These are phyloP conservation scores for Emydura subglobosa DNA, from an alignment of 2,113 vertebrate genomes.

Conservation along the genomic window DNA sequence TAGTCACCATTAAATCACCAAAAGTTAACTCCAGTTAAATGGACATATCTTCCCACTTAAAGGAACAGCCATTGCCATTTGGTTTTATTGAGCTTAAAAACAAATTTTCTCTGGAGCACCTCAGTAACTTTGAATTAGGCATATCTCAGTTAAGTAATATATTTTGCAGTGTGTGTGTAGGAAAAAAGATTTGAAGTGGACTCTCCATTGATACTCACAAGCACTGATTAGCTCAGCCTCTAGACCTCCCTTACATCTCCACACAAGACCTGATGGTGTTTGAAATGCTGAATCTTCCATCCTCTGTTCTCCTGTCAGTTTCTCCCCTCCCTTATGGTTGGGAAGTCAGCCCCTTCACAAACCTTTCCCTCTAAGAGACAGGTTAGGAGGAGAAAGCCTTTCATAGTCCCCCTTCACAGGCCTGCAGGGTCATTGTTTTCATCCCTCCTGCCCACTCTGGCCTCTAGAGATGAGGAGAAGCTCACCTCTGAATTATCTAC, in stretches of 20 bases:
- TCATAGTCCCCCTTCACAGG: not conserved
- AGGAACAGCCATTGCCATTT: not conserved
- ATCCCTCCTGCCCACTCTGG: not conserved
- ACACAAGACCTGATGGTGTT: too few relatives aligned
- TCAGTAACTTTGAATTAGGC: not conserved
- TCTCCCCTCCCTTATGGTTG: not conserved
- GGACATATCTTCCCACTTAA: not conserved
- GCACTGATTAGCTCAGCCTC: not conserved
- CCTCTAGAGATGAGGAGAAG: not conserved
- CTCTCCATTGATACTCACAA: not conserved
- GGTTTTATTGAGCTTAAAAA: not conserved
- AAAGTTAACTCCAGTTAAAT: too few relatives aligned
- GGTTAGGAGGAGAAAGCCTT: rapidly evolving
- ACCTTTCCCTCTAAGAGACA: rapidly evolving
- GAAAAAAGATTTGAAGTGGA: not conserved
- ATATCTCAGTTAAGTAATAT: not conserved
- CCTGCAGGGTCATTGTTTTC: not conserved
- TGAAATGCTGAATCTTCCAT: not conserved
- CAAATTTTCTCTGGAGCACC: not conserved
- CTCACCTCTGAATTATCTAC: not conserved
- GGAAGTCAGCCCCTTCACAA: not conserved
- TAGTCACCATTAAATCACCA: not conserved
- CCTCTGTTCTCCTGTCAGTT: not conserved
- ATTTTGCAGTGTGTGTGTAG: not conserved
- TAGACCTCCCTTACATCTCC: too few relatives aligned